A percentile compares a stretch with the other conserved stretches of the same genome.
Conservation (phyloP, 2,888 invertebrate genomes). For the Altica lythri region DNA sequence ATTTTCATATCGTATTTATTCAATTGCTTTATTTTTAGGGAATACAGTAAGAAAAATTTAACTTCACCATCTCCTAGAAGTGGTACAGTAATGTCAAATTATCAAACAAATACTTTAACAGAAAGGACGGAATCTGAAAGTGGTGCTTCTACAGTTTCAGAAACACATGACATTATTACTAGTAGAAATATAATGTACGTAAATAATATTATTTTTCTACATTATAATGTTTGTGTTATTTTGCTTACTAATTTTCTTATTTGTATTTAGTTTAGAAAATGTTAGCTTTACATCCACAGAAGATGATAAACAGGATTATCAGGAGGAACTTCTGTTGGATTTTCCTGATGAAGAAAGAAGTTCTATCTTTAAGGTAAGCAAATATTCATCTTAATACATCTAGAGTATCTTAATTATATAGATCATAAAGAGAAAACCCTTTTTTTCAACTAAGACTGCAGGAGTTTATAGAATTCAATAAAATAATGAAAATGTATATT, state of each 20-base stretch:
- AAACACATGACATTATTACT: constrained; percentile 49
- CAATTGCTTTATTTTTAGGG: too few relatives aligned
- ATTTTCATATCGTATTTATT: too few relatives aligned
- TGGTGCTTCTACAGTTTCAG: constrained; percentile 54
- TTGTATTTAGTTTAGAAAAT: constrained; percentile 53
- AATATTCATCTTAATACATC: too few relatives aligned
- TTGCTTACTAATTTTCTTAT: too few relatives aligned
- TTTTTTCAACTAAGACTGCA: too few relatives aligned
- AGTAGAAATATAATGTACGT: constrained; percentile 43
- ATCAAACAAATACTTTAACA: constrained; percentile 44
- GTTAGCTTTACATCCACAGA: constrained; percentile 57
- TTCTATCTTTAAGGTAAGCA: constrained; percentile 63
- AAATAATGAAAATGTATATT: too few relatives aligned
- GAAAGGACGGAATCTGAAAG: constrained; percentile 56
- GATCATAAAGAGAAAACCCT: too few relatives aligned
- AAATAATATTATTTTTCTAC: too few relatives aligned
- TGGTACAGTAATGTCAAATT: constrained; percentile 45
- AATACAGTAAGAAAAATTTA: constrained; percentile 36
- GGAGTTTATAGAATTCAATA: too few relatives aligned
- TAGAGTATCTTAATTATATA: too few relatives aligned
- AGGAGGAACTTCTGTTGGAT: constrained; percentile 66
- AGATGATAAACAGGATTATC: constrained; percentile 63
- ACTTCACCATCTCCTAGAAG: constrained; percentile 46
- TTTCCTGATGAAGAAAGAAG: constrained; percentile 70
- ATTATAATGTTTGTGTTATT: constrained; percentile 4